phyloP scores from a whole-genome alignment of 2,888 invertebrate species.

The Cephus sareptanus region DNA sequence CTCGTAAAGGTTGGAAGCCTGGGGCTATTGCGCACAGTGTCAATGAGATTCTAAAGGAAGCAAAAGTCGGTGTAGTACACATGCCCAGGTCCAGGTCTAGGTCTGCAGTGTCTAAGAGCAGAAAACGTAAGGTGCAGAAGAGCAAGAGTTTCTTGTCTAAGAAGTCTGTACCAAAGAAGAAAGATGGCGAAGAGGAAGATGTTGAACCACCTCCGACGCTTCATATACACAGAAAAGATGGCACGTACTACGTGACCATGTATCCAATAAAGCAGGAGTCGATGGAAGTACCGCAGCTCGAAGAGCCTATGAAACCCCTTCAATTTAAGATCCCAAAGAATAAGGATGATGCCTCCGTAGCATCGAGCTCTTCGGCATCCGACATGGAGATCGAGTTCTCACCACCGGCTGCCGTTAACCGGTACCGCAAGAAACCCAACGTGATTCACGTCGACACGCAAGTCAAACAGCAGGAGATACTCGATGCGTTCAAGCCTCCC shows the following conservation, averaged over 20 bases:
- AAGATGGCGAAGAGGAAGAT: constrained; percentile 36
- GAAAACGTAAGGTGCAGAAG: constrained; percentile 17
- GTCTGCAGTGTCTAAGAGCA: constrained; percentile 24
- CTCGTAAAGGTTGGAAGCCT: constrained; percentile 57
- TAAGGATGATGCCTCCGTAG: constrained; percentile 47
- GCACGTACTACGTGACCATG: constrained; percentile 63
- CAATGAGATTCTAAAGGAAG: constrained; percentile 40
- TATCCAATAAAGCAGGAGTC: constrained; percentile 58
- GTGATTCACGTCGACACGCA: constrained; percentile 60
- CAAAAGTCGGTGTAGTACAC: constrained; percentile 33
- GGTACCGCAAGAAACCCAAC: constrained; percentile 54
- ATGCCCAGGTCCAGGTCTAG: constrained; percentile 22
- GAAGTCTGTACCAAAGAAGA: constrained; percentile 25
- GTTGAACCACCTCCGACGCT: constrained; percentile 56
- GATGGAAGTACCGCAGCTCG: constrained; percentile 40
- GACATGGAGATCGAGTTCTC: constrained; percentile 65
- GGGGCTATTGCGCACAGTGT: constrained; percentile 50
- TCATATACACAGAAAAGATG: constrained; percentile 57
- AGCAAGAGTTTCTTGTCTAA: constrained; percentile 30
- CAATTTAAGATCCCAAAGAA: constrained; percentile 60
- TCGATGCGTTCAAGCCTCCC: constrained; percentile 44
- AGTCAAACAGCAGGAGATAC: constrained; percentile 58
- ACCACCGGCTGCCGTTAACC: constrained; percentile 59
- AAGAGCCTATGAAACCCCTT: constrained; percentile 57
- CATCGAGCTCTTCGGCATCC: constrained; percentile 57